These are phyloP conservation scores for Ophiodon elongatus DNA, from an alignment of 2,113 vertebrate species.

Conservation along the genomic window DNA sequence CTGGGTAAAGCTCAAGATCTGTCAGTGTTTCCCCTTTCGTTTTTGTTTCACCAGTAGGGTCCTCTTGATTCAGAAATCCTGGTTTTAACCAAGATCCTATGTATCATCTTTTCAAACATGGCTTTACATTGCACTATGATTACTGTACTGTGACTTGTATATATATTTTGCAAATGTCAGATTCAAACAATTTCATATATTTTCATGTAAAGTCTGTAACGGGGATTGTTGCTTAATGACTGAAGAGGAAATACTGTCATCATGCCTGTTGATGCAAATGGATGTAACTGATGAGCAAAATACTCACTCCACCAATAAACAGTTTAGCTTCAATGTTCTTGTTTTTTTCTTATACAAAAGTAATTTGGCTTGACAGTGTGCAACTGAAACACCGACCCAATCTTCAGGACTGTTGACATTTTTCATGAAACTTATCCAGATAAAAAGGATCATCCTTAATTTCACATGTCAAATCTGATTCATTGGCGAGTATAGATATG, in stretches of 20 bases:
- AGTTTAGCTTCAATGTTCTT: slow-evolving; percentile 36
- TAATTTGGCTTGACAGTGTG: too few species aligned
- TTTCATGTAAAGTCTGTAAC: slow-evolving; percentile 55
- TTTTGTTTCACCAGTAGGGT: slow-evolving; percentile 45
- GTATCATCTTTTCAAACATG: slow-evolving; percentile 23
- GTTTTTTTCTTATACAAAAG: background rate
- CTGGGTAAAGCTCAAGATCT: slow-evolving; percentile 50
- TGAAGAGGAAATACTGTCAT: slow-evolving; percentile 68
- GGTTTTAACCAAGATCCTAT: slow-evolving; percentile 15
- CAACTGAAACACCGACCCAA: background rate
- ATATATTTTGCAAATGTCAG: slow-evolving; percentile 60
- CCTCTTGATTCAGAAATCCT: slow-evolving; percentile 20
- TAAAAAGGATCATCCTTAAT: background rate
- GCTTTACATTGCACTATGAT: slow-evolving; percentile 36
- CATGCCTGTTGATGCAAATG: slow-evolving; percentile 60
- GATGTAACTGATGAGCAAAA: slow-evolving; percentile 69
- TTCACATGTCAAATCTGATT: background rate
- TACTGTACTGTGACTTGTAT: slow-evolving; percentile 59
- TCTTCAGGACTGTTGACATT: background rate
- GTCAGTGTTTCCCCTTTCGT: slow-evolving; percentile 66
- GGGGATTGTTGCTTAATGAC: slow-evolving; percentile 48
- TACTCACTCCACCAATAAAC: slow-evolving; percentile 80
- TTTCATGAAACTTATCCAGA: slow-evolving; percentile 2
- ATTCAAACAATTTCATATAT: slow-evolving; percentile 44
- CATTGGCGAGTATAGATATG: background rate